Evolutionary conservation across 2,797 vertebrate genomes (phyloP), one percentile per base, ranked within the genome.

Genomic region (Acomys russatus): DNA sequence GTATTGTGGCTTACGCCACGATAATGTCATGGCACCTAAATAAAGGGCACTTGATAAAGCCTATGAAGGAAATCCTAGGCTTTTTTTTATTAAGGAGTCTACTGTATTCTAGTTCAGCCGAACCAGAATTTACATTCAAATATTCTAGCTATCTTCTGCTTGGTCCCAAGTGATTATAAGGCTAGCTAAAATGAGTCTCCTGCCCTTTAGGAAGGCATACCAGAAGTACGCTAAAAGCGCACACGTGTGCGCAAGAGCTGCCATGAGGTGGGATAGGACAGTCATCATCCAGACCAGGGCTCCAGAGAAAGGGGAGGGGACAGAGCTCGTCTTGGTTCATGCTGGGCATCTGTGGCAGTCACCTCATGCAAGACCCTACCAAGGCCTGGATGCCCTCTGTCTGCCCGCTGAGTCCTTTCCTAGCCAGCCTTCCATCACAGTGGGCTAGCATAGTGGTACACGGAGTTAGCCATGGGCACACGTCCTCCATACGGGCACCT

Each of bases 1-100:
- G 4, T 44, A 3, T 64, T 66, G 0, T 10, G 12, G n/a, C 14
- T 9, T 68, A n/a, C 22, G n/a, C 74, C 12, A 0, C 35, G 9
- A 3, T 87, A 51, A n/a, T 35, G 33, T 49, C 12, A 33, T 22
- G 59, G 59, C 12, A 3, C 66, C 92, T 76, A 49, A 93, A 64
- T 61, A 78, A 73, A 82, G 68, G 10, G 51, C 6, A 1, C 33
- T 25, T 20, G 44, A 49, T 35, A 2, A 18, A 63, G 38, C 54
- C 35, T 17, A 9, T 15, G 10, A 59, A 44, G 17, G 79, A 23
- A 38, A 15, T 61, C 73, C 30, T 14, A 3, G 56, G 12, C 79
- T 59, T 63, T 66, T 59, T 20, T 28, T 12, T 15, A 35, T 74
- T 63, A 33, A 73, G 89, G 54, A 51, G 30, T 18, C 44, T 85